Percentiles rank a stretch among this genome's conserved stretches.
Evolutionary conservation across 2,797 vertebrate genomes (phyloP).

Genomic region (Taenioides sp.): DNA sequence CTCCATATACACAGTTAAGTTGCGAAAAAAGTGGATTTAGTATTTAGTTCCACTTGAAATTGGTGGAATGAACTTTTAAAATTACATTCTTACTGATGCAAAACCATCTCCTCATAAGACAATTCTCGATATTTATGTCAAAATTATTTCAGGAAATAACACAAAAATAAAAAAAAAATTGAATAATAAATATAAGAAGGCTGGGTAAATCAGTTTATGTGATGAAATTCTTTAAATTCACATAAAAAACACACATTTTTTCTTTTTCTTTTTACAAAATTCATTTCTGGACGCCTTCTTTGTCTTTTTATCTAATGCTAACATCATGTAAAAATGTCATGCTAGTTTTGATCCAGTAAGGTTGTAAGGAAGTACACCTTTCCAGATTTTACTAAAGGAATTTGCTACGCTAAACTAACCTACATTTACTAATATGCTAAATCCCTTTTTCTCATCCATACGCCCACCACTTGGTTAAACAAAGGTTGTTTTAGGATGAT

Average conservation of each 20-base stretch:
- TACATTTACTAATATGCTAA: slow-evolving; percentile 58
- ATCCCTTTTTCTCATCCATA: slow-evolving; percentile 80
- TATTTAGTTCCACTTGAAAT: not conserved
- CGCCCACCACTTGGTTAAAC: slow-evolving; percentile 74
- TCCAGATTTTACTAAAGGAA: slow-evolving; percentile 23
- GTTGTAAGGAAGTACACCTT: slow-evolving; percentile 15
- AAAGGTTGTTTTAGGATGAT: slow-evolving; percentile 65
- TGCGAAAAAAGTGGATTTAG: too few relatives aligned
- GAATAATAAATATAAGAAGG: slow-evolving; percentile 23
- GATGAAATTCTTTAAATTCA: slow-evolving; percentile 29
- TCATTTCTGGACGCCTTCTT: slow-evolving; percentile 33
- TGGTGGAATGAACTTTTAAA: slow-evolving; percentile 16
- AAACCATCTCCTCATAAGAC: slow-evolving; percentile 8
- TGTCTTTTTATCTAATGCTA: slow-evolving; percentile 45
- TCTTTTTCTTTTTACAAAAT: slow-evolving; percentile 47
- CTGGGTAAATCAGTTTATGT: slow-evolving; percentile 15
- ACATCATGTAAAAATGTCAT: slow-evolving; percentile 40
- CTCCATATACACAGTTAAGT: too few relatives aligned
- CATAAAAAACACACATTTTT: slow-evolving; percentile 28
- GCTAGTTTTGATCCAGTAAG: slow-evolving; percentile 25
- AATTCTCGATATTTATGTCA: slow-evolving; percentile 1
- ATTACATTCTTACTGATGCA: slow-evolving; percentile 31
- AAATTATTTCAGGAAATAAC: slow-evolving; percentile 27
- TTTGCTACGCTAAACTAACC: slow-evolving; percentile 52
- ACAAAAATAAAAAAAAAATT: slow-evolving; percentile 15